Percentiles rank a stretch among this genome's conserved stretches.
Evolutionary conservation across 2,113 vertebrate genomes (phyloP).

Genomic region (Rhynchopsitta pachyrhyncha): DNA sequence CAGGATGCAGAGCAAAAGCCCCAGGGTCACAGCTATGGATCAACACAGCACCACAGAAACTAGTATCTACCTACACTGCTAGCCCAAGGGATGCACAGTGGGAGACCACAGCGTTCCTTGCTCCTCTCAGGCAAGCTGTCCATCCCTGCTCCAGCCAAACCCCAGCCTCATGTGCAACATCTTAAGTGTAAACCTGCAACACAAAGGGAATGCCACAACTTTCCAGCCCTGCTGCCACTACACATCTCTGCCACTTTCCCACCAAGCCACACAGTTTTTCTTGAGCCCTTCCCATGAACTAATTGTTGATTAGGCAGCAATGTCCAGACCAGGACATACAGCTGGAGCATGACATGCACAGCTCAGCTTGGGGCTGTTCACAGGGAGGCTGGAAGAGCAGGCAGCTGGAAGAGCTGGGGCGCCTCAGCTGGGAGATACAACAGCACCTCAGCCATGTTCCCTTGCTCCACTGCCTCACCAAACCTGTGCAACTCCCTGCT

Average conservation of each 20-base stretch:
- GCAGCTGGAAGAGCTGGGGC: background rate
- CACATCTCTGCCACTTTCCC: background rate
- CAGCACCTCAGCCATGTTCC: background rate
- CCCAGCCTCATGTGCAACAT: background rate
- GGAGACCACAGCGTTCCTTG: background rate
- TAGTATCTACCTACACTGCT: background rate
- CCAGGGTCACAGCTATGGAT: background rate
- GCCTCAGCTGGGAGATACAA: background rate
- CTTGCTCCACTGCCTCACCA: background rate
- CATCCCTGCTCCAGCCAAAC: background rate
- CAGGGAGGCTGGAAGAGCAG: accelerated
- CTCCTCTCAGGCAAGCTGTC: background rate
- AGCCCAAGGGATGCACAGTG: background rate
- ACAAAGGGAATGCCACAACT: background rate
- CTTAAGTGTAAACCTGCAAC: background rate
- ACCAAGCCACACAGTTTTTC: background rate
- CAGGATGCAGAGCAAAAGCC: background rate
- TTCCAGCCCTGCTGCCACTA: background rate
- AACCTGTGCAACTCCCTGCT: background rate
- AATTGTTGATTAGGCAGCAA: background rate
- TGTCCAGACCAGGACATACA: background rate
- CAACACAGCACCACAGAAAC: background rate
- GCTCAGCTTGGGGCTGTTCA: background rate
- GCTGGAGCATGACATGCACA: background rate
- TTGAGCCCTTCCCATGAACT: background rate